Evolutionary conservation across 2,888 invertebrate species (phyloP).

Genomic region (Saturnia pavonia): DNA sequence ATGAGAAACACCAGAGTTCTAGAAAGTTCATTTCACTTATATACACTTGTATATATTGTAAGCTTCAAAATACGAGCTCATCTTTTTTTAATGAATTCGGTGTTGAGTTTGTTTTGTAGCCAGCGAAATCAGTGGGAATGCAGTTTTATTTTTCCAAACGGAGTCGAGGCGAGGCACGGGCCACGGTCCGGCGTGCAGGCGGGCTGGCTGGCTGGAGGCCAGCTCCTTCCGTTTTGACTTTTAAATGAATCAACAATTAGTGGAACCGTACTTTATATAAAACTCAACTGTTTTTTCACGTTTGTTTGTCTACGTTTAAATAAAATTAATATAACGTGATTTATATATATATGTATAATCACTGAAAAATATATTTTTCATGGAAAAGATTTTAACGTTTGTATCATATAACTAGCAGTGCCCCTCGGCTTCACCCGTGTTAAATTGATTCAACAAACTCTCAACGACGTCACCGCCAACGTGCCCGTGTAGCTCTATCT

Average conservation of each 20-base stretch:
- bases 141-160: constrained; percentile 8
- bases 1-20: neutral
- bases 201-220: constrained; percentile 3
- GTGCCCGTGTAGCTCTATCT: too few species aligned
- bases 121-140: constrained; percentile 5
- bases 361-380: too few species aligned
- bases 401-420: too few species aligned
- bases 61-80: neutral
- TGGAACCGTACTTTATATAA: neutral
- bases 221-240: constrained; percentile 17
- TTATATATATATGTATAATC: too few species aligned
- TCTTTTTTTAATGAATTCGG: neutral
- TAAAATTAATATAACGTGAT: neutral
- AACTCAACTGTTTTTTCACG: neutral
- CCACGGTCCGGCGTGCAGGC: neutral
- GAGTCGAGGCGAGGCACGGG: neutral
- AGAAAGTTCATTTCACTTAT: neutral
- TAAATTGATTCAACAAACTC: too few species aligned
- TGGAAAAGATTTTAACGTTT: too few species aligned
- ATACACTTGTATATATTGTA: neutral
- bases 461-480: too few species aligned
- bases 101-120: neutral
- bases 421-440: too few species aligned
- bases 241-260: constrained; percentile 20
- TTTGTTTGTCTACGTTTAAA: neutral